phyloP scores from a whole-genome alignment of 2,113 vertebrate genomes.

The Lichenostomus cassidix region DNA sequence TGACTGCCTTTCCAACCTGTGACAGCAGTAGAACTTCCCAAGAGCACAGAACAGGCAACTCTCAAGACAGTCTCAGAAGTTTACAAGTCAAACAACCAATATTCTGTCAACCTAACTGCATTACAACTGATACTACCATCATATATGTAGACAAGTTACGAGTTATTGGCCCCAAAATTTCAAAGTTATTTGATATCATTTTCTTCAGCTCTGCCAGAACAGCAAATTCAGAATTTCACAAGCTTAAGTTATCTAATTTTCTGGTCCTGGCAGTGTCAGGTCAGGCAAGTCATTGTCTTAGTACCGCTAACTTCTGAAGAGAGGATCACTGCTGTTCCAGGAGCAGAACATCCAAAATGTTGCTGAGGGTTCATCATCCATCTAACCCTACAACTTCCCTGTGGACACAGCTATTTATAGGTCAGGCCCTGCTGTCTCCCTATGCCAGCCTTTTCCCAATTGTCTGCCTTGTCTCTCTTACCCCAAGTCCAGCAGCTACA shows the following conservation, averaged over 20 bases:
- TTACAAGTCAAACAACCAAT: background rate
- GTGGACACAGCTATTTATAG: background rate
- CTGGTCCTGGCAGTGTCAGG: background rate
- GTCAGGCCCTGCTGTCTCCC: background rate
- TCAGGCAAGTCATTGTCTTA: background rate
- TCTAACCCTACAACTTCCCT: background rate
- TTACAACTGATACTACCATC: background rate
- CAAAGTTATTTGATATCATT: background rate
- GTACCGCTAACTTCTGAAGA: background rate
- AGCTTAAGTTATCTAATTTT: background rate
- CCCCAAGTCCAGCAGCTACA: background rate
- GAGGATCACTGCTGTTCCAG: background rate
- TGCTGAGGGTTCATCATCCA: background rate
- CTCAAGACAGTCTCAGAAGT: background rate
- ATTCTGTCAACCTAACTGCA: background rate
- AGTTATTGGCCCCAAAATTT: background rate
- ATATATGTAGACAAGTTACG: rapidly evolving
- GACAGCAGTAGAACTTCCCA: background rate
- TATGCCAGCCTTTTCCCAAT: background rate
- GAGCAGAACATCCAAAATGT: background rate
- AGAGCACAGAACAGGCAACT: background rate
- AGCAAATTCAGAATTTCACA: background rate
- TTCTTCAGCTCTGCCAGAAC: background rate
- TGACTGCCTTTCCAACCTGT: background rate
- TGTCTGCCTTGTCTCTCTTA: background rate